phyloP scores from a whole-genome alignment of 2,888 invertebrate species.

The Cephus nigrinus region DNA sequence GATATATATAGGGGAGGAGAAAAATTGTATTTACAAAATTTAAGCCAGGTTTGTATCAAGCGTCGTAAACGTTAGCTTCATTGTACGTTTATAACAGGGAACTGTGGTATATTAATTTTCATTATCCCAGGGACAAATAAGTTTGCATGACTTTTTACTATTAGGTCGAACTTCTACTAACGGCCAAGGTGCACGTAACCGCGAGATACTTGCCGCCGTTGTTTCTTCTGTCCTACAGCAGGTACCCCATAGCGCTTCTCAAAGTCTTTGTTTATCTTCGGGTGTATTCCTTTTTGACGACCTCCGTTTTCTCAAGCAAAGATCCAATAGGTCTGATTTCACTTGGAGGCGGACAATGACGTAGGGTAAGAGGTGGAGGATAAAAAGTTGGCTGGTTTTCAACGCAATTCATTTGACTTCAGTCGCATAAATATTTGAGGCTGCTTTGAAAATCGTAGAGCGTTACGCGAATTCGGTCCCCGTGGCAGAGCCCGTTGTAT shows the following conservation, averaged over 20 bases:
- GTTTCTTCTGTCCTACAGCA: constrained; percentile 14
- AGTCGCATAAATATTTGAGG: constrained; percentile 54
- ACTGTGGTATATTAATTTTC: constrained; percentile 45
- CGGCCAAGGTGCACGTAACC: constrained; percentile 37
- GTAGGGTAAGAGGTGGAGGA: constrained; percentile 1
- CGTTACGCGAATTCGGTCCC: constrained; percentile 26
- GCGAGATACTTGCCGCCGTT: constrained; percentile 11
- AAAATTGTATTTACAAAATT: not conserved
- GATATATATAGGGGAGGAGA: not conserved
- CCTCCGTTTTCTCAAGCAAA: not conserved
- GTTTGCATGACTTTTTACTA: constrained; percentile 51
- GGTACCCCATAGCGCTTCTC: not conserved
- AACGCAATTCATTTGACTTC: constrained; percentile 52
- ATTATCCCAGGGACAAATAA: constrained; percentile 53
- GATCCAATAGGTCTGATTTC: not conserved
- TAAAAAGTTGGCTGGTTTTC: constrained; percentile 40
- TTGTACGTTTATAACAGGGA: not conserved
- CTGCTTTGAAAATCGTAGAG: constrained; percentile 40
- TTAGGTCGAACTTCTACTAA: constrained; percentile 32
- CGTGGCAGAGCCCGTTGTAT: constrained; percentile 14
- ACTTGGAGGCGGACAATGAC: not conserved
- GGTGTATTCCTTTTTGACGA: not conserved
- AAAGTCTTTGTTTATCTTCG: not conserved
- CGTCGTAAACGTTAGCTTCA: not conserved
- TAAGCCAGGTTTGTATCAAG: not conserved